phyloP scores from a whole-genome alignment of 2,797 vertebrate genomes.

The Enteromius thamalakanensis region DNA sequence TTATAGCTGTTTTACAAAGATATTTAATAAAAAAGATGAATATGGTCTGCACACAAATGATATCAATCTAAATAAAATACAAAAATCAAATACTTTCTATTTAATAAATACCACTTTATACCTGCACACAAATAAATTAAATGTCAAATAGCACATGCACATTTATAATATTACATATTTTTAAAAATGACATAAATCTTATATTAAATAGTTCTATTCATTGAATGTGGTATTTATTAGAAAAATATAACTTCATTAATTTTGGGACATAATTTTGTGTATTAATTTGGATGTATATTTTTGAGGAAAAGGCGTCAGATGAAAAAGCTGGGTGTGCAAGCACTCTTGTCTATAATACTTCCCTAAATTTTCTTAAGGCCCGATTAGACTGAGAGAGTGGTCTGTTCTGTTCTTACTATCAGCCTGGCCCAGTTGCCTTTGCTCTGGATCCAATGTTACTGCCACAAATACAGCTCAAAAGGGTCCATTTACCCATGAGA shows the following conservation, averaged over 20 bases:
- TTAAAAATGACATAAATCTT: not conserved
- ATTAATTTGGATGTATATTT: not conserved
- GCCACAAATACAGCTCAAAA: constrained; percentile 19
- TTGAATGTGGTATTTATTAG: not conserved
- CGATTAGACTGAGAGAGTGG: not conserved
- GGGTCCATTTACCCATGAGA: constrained; percentile 24
- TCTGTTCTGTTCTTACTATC: constrained; percentile 1
- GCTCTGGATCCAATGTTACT: constrained; percentile 8
- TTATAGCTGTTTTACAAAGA: not conserved
- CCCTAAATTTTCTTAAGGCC: not conserved
- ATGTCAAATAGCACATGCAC: not conserved
- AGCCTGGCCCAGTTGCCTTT: constrained; percentile 15
- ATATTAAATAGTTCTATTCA: not conserved
- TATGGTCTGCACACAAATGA: not conserved
- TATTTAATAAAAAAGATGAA: not conserved
- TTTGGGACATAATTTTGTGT: not conserved
- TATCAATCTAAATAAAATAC: not conserved
- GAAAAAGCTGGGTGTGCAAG: not conserved
- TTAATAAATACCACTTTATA: not conserved
- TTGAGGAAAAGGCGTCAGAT: not conserved
- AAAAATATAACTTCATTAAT: not conserved
- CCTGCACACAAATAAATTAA: not conserved
- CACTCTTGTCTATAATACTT: not conserved
- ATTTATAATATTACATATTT: not conserved
- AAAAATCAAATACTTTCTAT: not conserved